Base-by-base conservation (phyloP, 2,113 vertebrate genomes). In the Epinephelus fuscoguttatus region DNA sequence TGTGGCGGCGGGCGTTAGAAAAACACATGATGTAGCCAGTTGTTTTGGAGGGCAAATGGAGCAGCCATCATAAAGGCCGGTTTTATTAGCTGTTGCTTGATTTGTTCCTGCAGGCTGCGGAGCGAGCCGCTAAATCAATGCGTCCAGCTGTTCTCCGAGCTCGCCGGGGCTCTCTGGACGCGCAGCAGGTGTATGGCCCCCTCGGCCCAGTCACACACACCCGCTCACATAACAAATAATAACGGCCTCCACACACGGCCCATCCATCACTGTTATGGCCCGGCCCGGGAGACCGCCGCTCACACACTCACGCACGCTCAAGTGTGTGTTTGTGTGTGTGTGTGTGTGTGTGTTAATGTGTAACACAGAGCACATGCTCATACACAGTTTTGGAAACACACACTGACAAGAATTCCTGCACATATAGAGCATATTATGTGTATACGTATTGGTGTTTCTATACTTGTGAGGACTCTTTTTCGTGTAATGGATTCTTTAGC, bases 81-180 rank as follows among this genome's bases (percentile, higher is more conserved):
- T 96, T 98, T 99, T 98, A 99, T 95, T 96, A 98, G 97, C 97
- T 98, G 97, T 97, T 93, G 95, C 96, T 96, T 97, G 98, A 99
- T 96, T 96, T 95, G 95, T 98, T 97, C 97, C 97, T 98, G 97
- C 94, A 96, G 97, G 94, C 96, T 92, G 95, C 92, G 93, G 95
- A 96, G 97, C 94, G 91, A 95, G 95, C 94, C 85, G 96, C 97
- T 98, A 98, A 98, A 97, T 98, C 97, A 98, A 97, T 96, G 96
- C 87, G 82, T 96, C 96, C 98, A 99, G 98, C 97, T 99, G 98
- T 98, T 98, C 96, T 93, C 94, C 47, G 45, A 81, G 89, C 88
- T 88, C 59, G 88, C 90, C 52, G 81, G 75, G 94, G 95, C 96
- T 96, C 96, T 97, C 90, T 76, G 95, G 94, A 94, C 83, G 77